These are phyloP conservation scores for Potorous gilbertii DNA, from an alignment of 2,797 vertebrate genomes.

Conservation along the genomic window DNA sequence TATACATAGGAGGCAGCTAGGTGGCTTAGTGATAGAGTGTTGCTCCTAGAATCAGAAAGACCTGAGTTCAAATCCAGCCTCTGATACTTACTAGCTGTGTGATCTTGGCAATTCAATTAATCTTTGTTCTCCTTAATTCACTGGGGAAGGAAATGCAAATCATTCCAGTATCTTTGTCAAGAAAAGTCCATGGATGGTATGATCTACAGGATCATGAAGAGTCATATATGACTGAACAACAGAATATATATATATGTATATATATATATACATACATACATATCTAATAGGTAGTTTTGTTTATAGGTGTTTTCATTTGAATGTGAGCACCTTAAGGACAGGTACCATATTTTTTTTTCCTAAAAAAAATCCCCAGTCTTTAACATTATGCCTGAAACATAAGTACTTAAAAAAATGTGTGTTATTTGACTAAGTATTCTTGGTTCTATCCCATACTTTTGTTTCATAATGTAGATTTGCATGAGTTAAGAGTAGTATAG, in stretches of 20 bases:
- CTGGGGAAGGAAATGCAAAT: not conserved
- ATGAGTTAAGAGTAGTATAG: not conserved
- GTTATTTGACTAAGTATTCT: not conserved
- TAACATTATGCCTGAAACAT: not conserved
- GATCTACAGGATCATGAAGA: not conserved
- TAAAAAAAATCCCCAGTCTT: not conserved
- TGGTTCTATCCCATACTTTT: not conserved
- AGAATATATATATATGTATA: not conserved
- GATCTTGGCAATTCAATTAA: not conserved
- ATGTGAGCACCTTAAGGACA: not conserved
- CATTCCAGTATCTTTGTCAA: not conserved
- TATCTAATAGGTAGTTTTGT: not conserved
- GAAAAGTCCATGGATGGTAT: not conserved
- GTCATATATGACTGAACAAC: not conserved
- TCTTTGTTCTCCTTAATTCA: not conserved
- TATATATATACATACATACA: not conserved
- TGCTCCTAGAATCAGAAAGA: not conserved
- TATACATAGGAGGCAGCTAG: not conserved
- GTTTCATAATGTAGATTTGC: not conserved
- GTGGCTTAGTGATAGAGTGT: not conserved
- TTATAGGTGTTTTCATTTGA: not conserved
- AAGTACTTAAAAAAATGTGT: not conserved
- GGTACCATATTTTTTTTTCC: not conserved
- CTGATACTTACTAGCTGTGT: not conserved
- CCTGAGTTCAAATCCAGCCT: not conserved